Conservation (phyloP, 2,113 vertebrate species). For the Xiphophorus couchianus region DNA sequence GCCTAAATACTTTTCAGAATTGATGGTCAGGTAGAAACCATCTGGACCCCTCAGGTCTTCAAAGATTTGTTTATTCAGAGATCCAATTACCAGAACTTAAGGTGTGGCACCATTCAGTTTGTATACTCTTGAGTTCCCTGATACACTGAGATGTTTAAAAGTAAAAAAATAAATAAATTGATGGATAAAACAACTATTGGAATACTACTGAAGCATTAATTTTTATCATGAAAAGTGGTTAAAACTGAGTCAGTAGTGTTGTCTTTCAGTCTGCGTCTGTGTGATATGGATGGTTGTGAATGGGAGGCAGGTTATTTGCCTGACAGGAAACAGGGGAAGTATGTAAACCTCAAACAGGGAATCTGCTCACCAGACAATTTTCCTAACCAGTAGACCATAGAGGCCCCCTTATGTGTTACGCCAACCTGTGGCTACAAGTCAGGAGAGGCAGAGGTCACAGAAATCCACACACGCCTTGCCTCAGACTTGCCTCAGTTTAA, state of each 20-base stretch:
- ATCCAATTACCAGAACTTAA: not conserved
- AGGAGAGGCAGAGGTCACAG: conserved; percentile 61
- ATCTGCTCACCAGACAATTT: conserved; percentile 65
- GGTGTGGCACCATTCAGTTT: not conserved
- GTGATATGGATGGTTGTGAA: conserved; percentile 21
- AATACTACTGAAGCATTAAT: too few species aligned
- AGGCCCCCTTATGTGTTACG: conserved; percentile 31
- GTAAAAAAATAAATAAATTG: too few species aligned
- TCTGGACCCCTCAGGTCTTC: not conserved
- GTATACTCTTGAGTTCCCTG: not conserved
- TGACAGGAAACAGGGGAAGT: conserved; percentile 64
- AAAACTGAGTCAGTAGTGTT: not conserved
- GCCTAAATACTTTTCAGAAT: not conserved
- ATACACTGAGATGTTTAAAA: not conserved
- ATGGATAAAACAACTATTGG: too few species aligned
- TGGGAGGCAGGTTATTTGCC: conserved; percentile 61
- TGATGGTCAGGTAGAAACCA: not conserved
- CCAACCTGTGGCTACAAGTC: conserved; percentile 39
- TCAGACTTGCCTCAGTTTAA: conserved; percentile 34
- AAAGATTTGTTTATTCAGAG: not conserved
- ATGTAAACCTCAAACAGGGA: conserved; percentile 58
- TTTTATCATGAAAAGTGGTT: not conserved
- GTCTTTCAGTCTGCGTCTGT: not conserved
- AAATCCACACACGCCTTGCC: conserved; percentile 22
- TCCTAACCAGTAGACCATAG: conserved; percentile 73